Base-by-base conservation (phyloP, 2,888 invertebrate genomes). In the Bursaphelenchus okinawaensis region DNA sequence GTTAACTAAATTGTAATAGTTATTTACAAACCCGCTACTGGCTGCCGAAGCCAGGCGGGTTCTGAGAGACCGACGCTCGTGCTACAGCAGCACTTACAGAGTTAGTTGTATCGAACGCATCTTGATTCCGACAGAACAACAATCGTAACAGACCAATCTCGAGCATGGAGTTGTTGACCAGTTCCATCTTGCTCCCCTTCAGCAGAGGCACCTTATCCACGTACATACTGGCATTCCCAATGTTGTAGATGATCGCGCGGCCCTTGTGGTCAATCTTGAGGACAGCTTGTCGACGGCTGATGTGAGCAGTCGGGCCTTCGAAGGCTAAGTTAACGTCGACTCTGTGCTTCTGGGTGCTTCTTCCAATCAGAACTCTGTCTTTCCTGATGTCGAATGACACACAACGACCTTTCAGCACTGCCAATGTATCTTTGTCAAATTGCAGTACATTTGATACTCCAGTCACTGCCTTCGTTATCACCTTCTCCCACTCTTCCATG, bases 221-320 rank as follows among this genome's bases (percentile, higher is more conserved):
- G 83, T 91, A 93, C 79, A 96, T 90, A 1, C 94, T 91, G 67
- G 94, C 86, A 83, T 93, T 92, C 22, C 95, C 96, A 83, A 94
- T 93, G 55, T 95, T 95, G 22, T 91, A 90, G 77, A 96, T 88
- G 83, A 91, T 91, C 84, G 95, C 96, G 83, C 95, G 94, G 0
- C 94, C 95, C 72, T 90, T 92, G 83, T 63, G 56, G 9, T 66
- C 59, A 12, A 63, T 26, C 31, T 72, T 67, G 7, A 71, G 54
- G 24, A 70, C 26, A 12, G 73, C 68, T 22, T 71, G 71, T 40
- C 67, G 64, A 16, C 72, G 66, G 40, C 67, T 71, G 16, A 71
- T 71, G 19, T 56, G 31, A 7, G 71, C 61, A 12, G 67, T 59
- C 12, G 72, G 73, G 12, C 73, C 78, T 65, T 80, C 80, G 9